Percentiles rank a stretch among this genome's conserved stretches.
phyloP scores from a whole-genome alignment of 2,113 vertebrate genomes.

The Psophia crepitans region DNA sequence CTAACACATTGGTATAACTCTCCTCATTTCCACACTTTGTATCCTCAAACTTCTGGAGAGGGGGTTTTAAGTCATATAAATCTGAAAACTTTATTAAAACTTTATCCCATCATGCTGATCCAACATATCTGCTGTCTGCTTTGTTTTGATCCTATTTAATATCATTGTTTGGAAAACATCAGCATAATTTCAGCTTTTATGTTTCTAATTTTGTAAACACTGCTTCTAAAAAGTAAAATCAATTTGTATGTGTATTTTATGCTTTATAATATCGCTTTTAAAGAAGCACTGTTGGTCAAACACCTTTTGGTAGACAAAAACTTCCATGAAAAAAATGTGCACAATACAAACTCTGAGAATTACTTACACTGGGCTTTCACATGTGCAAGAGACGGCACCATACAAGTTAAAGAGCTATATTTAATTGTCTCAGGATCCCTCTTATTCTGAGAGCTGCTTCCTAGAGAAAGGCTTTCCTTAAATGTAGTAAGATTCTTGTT shows the following conservation, averaged over 20 bases:
- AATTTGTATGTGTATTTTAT: not conserved
- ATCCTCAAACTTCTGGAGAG: not conserved
- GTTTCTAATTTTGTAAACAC: not conserved
- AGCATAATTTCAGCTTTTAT: not conserved
- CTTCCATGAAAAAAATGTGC: not conserved
- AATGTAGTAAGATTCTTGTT: not conserved
- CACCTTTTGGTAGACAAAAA: not conserved
- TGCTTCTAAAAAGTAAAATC: not conserved
- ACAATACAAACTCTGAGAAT: not conserved
- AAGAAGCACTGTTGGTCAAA: not conserved
- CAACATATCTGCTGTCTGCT: not conserved
- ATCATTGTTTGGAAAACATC: not conserved
- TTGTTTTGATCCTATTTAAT: not conserved
- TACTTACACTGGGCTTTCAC: not conserved
- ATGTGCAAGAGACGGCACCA: not conserved
- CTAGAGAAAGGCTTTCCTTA: not conserved
- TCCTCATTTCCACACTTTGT: not conserved
- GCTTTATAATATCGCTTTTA: not conserved
- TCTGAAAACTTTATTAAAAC: not conserved
- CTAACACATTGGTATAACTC: not conserved
- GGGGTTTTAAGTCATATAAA: not conserved
- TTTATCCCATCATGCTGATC: not conserved
- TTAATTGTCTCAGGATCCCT: not conserved
- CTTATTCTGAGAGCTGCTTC: not conserved
- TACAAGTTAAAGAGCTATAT: not conserved